A percentile compares a stretch with the other conserved stretches of the same genome.
Conservation (phyloP, 1,140 invertebrate genomes). For the Drosophila nigrodunni region DNA sequence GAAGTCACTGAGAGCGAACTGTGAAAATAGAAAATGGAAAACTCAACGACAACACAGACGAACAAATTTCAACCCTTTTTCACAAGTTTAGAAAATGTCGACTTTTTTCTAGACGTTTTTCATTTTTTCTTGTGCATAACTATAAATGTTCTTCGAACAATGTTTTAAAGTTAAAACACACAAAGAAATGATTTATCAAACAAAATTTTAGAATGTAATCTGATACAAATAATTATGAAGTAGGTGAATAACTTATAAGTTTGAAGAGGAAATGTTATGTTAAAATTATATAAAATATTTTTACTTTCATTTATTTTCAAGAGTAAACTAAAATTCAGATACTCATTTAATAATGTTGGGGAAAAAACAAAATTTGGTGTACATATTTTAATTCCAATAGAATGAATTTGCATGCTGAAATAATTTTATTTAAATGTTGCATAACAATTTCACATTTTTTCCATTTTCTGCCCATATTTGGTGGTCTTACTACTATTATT, state of each 20-base stretch:
- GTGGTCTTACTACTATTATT: slow-evolving; percentile 30
- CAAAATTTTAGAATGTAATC: too few relatives aligned
- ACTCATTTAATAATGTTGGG: slow-evolving; percentile 8
- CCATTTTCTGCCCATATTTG: slow-evolving; percentile 28
- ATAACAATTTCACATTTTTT: background rate
- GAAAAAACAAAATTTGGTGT: slow-evolving; percentile 12
- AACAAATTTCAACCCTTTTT: background rate
- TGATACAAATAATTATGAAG: too few relatives aligned
- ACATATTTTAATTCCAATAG: slow-evolving; percentile 11
- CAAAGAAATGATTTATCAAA: too few relatives aligned
- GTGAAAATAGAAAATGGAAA: slow-evolving; percentile 25
- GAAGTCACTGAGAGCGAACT: slow-evolving; percentile 8
- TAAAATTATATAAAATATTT: too few relatives aligned
- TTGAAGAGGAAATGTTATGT: too few relatives aligned
- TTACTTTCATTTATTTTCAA: too few relatives aligned
- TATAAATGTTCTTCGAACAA: too few relatives aligned
- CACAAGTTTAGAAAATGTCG: slow-evolving; percentile 2
- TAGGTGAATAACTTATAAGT: too few relatives aligned
- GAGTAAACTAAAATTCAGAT: slow-evolving; percentile 1
- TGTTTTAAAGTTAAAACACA: too few relatives aligned
- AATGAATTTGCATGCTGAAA: slow-evolving; percentile 25
- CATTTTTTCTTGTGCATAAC: background rate
- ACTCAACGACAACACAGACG: slow-evolving; percentile 16
- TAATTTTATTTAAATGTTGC: slow-evolving; percentile 21
- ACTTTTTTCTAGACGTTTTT: slow-evolving; percentile 6